A percentile compares a stretch with the other conserved stretches of the same genome.
Conservation (phyloP, 2,113 vertebrate species). For the Athene cunicularia region DNA sequence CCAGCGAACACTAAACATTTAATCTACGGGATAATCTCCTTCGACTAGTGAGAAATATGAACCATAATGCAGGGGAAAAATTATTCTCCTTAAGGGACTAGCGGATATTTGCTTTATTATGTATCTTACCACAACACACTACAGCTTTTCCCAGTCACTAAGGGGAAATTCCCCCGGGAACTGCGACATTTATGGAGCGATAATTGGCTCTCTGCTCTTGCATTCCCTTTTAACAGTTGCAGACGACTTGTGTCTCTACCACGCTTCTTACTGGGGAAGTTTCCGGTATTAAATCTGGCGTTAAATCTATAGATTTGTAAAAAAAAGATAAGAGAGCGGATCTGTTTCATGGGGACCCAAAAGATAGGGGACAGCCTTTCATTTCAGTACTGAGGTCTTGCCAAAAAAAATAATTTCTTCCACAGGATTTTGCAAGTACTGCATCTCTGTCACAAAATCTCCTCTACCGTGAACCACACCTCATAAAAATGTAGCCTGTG, state of each 20-base stretch:
- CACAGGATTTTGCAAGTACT: background rate
- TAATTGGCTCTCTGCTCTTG: background rate
- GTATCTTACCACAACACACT: background rate
- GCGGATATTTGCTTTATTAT: background rate
- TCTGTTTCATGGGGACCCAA: background rate
- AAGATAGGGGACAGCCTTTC: background rate
- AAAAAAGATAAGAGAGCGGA: background rate
- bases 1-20: background rate
- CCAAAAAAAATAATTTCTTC: background rate
- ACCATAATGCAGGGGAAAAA: background rate
- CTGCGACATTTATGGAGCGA: background rate
- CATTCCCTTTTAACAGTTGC: background rate
- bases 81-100: background rate
- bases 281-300: background rate
- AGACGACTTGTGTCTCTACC: background rate
- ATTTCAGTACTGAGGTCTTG: background rate
- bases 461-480: background rate
- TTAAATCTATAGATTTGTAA: background rate
- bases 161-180: background rate
- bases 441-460: background rate
- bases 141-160: constrained; percentile 5
- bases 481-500: background rate
- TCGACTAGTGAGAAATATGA: background rate
- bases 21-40: constrained; percentile 33
- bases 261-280: background rate